Percentiles rank a stretch among this genome's conserved stretches.
phyloP scores from a whole-genome alignment of 2,113 vertebrate genomes.

The Mobula birostris region DNA sequence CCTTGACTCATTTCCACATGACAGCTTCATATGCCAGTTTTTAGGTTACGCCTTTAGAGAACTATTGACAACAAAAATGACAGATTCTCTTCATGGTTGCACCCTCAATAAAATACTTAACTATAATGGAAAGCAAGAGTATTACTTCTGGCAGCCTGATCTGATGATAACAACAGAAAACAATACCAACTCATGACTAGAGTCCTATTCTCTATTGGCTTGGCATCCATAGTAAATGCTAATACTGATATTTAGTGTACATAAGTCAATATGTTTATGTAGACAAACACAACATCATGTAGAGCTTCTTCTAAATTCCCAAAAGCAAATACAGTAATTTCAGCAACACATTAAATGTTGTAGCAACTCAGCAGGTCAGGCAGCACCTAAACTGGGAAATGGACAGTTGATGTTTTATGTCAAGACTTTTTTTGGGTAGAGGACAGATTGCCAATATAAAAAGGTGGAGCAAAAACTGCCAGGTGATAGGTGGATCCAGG shows the following conservation, averaged over 20 bases:
- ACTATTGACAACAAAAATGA: background rate
- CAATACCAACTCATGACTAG: slow-evolving; percentile 65
- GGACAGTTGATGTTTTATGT: no score
- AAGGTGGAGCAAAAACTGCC: no score
- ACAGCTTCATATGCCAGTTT: background rate
- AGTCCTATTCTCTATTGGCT: background rate
- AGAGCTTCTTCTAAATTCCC: background rate
- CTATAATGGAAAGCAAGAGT: slow-evolving; percentile 52
- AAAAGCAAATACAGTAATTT: background rate
- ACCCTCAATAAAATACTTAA: slow-evolving; percentile 39
- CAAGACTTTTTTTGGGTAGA: no score
- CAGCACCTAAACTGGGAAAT: no score
- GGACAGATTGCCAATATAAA: no score
- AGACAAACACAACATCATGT: no score
- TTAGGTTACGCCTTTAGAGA: background rate
- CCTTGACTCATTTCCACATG: slow-evolving; percentile 28
- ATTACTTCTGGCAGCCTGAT: slow-evolving; percentile 47
- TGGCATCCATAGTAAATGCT: background rate
- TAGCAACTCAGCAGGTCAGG: no score
- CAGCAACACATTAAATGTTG: no score
- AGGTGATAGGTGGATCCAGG: no score
- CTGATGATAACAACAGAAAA: slow-evolving; percentile 59
- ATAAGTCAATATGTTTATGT: background rate
- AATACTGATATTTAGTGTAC: background rate
- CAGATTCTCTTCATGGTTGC: slow-evolving; percentile 37